Evolutionary conservation across 2,888 invertebrate species (phyloP).

Genomic region (Drosophila vallismaia): DNA sequence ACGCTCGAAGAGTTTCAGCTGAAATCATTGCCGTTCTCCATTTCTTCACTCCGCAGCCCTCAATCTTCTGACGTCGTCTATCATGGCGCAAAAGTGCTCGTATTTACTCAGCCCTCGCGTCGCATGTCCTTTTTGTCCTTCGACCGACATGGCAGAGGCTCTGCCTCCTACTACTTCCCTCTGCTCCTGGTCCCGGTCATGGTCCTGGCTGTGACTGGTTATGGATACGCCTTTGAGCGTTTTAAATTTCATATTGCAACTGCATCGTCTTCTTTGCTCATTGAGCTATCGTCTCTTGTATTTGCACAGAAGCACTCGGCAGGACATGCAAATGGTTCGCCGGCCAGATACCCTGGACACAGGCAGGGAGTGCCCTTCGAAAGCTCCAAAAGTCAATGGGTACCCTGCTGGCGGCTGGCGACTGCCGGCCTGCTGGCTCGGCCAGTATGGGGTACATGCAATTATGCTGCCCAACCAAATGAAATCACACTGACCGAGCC

Average conservation of each 20-base stretch:
- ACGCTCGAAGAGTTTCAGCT: conserved; percentile 23
- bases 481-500: conserved; percentile 53
- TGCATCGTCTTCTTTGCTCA: conserved; percentile 52
- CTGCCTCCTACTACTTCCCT: not conserved
- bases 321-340: conserved; percentile 6
- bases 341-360: conserved; percentile 8
- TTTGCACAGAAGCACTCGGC: conserved; percentile 47
- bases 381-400: not conserved
- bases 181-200: conserved; percentile 1
- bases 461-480: conserved; percentile 71
- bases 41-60: conserved; percentile 30
- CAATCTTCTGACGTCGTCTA: conserved; percentile 64
- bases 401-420: not conserved
- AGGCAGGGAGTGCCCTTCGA: not conserved
- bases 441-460: conserved; percentile 52
- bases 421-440: not conserved
- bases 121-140: conserved; percentile 77
- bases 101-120: conserved; percentile 69
- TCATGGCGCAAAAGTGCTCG: conserved; percentile 71
- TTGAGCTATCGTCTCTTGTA: conserved; percentile 43
- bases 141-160: conserved; percentile 61
- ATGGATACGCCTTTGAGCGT: conserved; percentile 79
- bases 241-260: conserved; percentile 80
- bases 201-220: conserved; percentile 59
- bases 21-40: conserved; percentile 48